phyloP scores from a whole-genome alignment of 2,888 invertebrate species.

The Ichneumoninae sp. region DNA sequence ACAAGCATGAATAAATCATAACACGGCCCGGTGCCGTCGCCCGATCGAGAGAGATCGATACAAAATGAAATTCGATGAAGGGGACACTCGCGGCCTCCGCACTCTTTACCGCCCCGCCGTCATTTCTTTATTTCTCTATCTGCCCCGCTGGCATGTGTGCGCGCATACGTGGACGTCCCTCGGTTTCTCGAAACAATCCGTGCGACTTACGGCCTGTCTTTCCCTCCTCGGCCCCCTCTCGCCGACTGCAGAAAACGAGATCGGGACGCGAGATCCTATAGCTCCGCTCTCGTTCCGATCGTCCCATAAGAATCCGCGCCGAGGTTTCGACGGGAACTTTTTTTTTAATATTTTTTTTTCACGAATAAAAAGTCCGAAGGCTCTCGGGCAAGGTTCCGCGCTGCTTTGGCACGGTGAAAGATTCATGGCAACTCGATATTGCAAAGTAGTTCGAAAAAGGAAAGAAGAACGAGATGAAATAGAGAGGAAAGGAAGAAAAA shows the following conservation, averaged over 20 bases:
- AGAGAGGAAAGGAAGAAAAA: slow-evolving; percentile 24
- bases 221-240: slow-evolving; percentile 6
- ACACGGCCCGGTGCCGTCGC: slow-evolving; percentile 9
- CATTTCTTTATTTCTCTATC: slow-evolving; percentile 57
- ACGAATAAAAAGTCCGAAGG: slow-evolving; percentile 61
- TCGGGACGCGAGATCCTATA: slow-evolving; percentile 54
- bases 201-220: slow-evolving; percentile 51
- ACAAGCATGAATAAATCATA: slow-evolving; percentile 64
- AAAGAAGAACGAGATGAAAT: slow-evolving; percentile 30
- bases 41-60: slow-evolving; percentile 44
- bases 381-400: slow-evolving; percentile 39
- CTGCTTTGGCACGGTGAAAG: slow-evolving; percentile 65
- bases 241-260: slow-evolving; percentile 54
- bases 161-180: neutral
- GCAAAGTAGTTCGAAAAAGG: slow-evolving; percentile 66
- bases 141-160: neutral
- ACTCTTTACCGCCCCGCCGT: slow-evolving; percentile 13
- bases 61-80: slow-evolving; percentile 59
- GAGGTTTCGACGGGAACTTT: neutral
- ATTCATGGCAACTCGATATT: slow-evolving; percentile 68
- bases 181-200: slow-evolving; percentile 57
- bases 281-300: slow-evolving; percentile 32
- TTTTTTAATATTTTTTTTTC: slow-evolving; percentile 32
- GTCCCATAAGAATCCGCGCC: slow-evolving; percentile 42
- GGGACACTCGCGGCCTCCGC: slow-evolving; percentile 15